A percentile compares a stretch with the other conserved stretches of the same genome.
These are phyloP conservation scores for Sphenopsis melanotis DNA, from an alignment of 2,797 vertebrate species.

Conservation along the genomic window DNA sequence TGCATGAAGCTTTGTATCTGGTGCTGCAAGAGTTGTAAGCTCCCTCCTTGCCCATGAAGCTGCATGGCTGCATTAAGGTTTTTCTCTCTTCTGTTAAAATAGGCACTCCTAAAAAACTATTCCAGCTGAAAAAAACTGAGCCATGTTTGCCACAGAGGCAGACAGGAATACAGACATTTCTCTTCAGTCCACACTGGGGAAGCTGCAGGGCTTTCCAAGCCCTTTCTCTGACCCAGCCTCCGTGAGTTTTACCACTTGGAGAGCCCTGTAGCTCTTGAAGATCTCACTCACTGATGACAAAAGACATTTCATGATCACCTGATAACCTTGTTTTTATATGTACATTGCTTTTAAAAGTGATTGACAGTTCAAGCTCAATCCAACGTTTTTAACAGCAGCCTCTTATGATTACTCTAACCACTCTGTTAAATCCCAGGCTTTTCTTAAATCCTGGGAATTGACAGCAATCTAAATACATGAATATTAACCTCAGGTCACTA, in stretches of 20 bases:
- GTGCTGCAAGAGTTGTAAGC: not conserved
- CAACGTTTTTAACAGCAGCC: not conserved
- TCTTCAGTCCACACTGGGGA: not conserved
- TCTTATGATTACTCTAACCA: conserved; percentile 9
- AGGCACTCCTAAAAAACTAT: not conserved
- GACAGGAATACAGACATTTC: not conserved
- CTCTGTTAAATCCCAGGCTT: conserved; percentile 17
- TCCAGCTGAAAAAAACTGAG: not conserved
- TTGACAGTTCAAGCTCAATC: not conserved
- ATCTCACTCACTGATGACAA: not conserved
- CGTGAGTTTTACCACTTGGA: not conserved
- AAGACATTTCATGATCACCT: not conserved
- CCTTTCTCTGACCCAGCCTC: not conserved
- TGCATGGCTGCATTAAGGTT: not conserved
- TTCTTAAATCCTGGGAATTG: conserved; percentile 25
- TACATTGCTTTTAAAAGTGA: conserved; percentile 11
- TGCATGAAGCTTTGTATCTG: not conserved
- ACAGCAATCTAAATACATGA: conserved; percentile 23
- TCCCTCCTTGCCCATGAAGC: not conserved
- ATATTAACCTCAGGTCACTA: conserved; percentile 22
- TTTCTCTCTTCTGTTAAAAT: not conserved
- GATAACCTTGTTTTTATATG: conserved; percentile 36
- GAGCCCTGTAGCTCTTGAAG: not conserved
- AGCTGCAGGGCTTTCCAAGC: not conserved
- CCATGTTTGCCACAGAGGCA: not conserved